These are phyloP conservation scores for Salpingus planirostris DNA, from an alignment of 2,888 invertebrate species.

Conservation along the genomic window DNA sequence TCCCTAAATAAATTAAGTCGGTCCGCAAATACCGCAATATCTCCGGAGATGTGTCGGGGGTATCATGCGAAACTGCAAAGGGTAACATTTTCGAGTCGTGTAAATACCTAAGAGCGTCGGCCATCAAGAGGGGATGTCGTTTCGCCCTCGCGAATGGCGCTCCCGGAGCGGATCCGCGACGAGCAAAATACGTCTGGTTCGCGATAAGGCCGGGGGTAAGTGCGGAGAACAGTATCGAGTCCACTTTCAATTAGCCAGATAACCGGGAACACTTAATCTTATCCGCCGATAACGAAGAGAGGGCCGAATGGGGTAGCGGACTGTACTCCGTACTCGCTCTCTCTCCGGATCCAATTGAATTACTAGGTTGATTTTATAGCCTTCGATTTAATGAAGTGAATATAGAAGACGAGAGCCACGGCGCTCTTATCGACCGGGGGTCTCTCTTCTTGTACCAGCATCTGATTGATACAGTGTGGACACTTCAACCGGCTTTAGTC, in stretches of 20 bases:
- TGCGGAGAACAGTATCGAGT: constrained; percentile 21
- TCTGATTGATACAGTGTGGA: too few species aligned
- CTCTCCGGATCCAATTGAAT: constrained; percentile 15
- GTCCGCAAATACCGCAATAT: too few species aligned
- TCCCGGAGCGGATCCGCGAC: constrained; percentile 1
- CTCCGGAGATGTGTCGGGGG: too few species aligned
- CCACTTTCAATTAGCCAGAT: constrained; percentile 36
- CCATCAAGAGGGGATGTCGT: too few species aligned
- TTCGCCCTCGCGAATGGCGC: background rate
- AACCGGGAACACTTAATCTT: constrained; percentile 33
- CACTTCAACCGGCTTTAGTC: too few species aligned
- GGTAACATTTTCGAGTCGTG: too few species aligned
- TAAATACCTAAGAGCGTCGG: too few species aligned
- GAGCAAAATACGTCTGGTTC: constrained; percentile 5
- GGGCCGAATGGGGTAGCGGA: constrained; percentile 24
- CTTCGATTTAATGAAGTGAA: constrained; percentile 18
- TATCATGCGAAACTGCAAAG: too few species aligned
- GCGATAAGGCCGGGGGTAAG: constrained; percentile 8
- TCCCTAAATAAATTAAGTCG: too few species aligned
- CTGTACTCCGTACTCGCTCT: constrained; percentile 6
- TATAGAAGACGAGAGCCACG: constrained; percentile 11
- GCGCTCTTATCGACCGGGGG: constrained; percentile 11
- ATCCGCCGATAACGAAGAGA: constrained; percentile 29
- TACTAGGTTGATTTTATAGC: constrained; percentile 17
- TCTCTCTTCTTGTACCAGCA: too few species aligned